Percentiles rank a stretch among this genome's conserved stretches.
Conservation (phyloP, 2,797 vertebrate genomes). For the Monodelphis domestica region DNA sequence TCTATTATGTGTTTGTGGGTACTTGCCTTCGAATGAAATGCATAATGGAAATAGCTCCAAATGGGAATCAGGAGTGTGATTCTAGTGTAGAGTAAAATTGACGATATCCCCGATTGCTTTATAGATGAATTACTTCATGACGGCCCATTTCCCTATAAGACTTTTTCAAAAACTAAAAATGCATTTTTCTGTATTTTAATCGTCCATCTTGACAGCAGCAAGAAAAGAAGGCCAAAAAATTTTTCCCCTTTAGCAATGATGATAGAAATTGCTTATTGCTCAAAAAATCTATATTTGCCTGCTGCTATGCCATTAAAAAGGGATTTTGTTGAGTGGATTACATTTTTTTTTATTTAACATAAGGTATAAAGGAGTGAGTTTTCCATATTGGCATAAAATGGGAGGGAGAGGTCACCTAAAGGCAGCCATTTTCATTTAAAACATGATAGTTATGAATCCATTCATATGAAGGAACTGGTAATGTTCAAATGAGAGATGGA, state of each 20-base stretch:
- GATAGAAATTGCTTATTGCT: conserved; percentile 61
- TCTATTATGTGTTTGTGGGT: conserved; percentile 58
- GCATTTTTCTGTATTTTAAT: conserved; percentile 57
- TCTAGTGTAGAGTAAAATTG: conserved; percentile 58
- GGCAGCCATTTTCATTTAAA: conserved; percentile 25
- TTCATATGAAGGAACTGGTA: background rate
- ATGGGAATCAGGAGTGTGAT: conserved; percentile 8
- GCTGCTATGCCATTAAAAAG: conserved; percentile 63
- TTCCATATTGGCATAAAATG: conserved; percentile 27
- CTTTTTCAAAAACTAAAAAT: conserved; percentile 55
- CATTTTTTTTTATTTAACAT: conserved; percentile 53
- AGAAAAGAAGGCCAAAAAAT: conserved; percentile 35
- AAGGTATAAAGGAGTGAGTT: conserved; percentile 17
- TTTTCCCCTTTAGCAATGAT: conserved; percentile 34
- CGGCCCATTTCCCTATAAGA: conserved; percentile 62
- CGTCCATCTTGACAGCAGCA: conserved; percentile 26
- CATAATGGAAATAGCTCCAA: conserved; percentile 41
- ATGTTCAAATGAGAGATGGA: background rate
- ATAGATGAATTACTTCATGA: conserved; percentile 52
- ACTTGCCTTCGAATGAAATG: conserved; percentile 68
- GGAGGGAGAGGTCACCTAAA: conserved; percentile 22
- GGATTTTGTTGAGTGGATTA: conserved; percentile 51
- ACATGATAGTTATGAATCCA: background rate
- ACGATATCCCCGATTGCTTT: conserved; percentile 47
- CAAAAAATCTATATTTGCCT: conserved; percentile 67